These are phyloP conservation scores for Iguana delicatissima DNA, from an alignment of 2,797 vertebrate genomes.

Conservation along the genomic window DNA sequence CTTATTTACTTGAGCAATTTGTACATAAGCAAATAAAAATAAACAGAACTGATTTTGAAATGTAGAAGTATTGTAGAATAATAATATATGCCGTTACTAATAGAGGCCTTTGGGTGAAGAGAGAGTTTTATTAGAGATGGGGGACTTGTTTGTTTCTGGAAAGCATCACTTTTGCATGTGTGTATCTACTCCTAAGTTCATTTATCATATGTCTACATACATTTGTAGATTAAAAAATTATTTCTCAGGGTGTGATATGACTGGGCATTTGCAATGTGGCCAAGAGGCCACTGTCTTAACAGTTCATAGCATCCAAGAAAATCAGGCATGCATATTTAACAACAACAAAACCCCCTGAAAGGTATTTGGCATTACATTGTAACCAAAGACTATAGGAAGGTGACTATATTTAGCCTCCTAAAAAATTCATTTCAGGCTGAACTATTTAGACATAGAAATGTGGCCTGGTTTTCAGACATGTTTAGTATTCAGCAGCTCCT, in stretches of 20 bases:
- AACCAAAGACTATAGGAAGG: not conserved
- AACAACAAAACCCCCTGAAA: not conserved
- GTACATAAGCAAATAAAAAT: too few relatives aligned
- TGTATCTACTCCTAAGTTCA: too few relatives aligned
- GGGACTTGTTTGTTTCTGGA: too few relatives aligned
- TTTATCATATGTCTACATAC: not conserved
- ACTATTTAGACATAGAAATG: slow-evolving; percentile 12
- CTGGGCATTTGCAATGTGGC: not conserved
- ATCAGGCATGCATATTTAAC: not conserved
- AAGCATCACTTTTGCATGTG: too few relatives aligned
- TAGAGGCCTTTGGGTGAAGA: too few relatives aligned
- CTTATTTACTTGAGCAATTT: too few relatives aligned
- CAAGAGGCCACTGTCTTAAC: too few relatives aligned
- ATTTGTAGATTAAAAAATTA: not conserved
- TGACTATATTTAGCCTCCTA: not conserved
- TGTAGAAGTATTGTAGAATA: too few relatives aligned
- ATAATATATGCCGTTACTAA: too few relatives aligned
- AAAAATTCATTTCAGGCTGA: slow-evolving; percentile 16
- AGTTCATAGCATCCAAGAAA: too few relatives aligned
- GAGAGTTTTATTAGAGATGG: too few relatives aligned
- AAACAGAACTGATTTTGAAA: too few relatives aligned
- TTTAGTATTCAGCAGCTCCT: not conserved
- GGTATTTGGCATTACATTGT: not conserved
- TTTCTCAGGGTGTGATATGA: not conserved
- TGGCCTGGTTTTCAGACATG: slow-evolving; percentile 17